Evolutionary conservation across 92 coral and sea anemone genomes (phyloP).

Genomic region (Epizoanthus illoricatus): DNA sequence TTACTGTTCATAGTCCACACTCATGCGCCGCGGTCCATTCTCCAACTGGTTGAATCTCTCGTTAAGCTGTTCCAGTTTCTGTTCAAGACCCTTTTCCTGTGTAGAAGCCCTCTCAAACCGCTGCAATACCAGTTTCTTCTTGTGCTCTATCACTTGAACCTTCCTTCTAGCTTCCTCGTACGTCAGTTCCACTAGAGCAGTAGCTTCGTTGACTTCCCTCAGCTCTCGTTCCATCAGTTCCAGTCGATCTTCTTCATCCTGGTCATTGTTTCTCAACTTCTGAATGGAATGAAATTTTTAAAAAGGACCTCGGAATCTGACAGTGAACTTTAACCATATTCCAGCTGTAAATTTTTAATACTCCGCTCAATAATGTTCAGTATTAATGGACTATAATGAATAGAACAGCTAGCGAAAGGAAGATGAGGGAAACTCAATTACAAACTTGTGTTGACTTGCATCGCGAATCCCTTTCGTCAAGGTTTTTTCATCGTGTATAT

Average conservation of each 20-base stretch:
- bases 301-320: no score
- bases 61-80: constrained; percentile 2
- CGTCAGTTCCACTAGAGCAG: not conserved
- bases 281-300: not conserved
- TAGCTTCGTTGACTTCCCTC: not conserved
- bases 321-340: no score
- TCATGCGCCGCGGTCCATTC: constrained; percentile 26
- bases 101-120: constrained; percentile 9
- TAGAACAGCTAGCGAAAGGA: no score
- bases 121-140: constrained; percentile 15
- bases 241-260: not conserved
- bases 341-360: no score
- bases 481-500: no score
- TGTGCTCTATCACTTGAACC: constrained; percentile 12
- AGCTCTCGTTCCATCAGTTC: constrained; percentile 4
- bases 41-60: constrained; percentile 9
- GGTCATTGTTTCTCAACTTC: constrained; percentile 1
- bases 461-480: no score
- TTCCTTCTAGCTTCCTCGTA: constrained; percentile 32
- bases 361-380: no score
- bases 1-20: constrained; percentile 28
- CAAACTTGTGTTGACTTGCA: no score
- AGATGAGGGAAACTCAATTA: no score
- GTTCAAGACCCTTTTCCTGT: constrained; percentile 16
- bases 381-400: no score